Percentiles rank a stretch among this genome's conserved stretches.
Evolutionary conservation across 1,140 invertebrate genomes (phyloP).

Genomic region (Chlorops oryzae): DNA sequence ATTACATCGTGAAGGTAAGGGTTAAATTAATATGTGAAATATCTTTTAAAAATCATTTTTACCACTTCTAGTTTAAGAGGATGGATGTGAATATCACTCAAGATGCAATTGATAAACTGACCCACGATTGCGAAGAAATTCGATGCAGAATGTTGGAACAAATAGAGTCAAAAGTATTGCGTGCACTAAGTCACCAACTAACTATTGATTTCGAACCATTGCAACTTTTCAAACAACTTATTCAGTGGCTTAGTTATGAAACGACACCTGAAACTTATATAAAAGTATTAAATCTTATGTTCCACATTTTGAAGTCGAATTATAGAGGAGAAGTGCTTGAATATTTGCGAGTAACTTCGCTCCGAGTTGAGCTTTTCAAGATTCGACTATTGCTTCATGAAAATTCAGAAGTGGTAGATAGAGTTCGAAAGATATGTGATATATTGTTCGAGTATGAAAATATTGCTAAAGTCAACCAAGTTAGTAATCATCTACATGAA

Average conservation of each 20-base stretch:
- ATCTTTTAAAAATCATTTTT: too few relatives aligned
- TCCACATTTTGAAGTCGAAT: constrained; percentile 27
- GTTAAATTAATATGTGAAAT: too few relatives aligned
- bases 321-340: constrained; percentile 19
- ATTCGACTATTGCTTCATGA: not conserved
- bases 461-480: not conserved
- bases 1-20: too few relatives aligned
- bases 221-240: constrained; percentile 33
- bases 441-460: not conserved
- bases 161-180: constrained; percentile 26
- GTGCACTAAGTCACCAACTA: constrained; percentile 22
- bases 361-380: constrained; percentile 10
- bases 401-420: not conserved
- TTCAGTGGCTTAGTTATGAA: constrained; percentile 34
- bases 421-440: constrained; percentile 3
- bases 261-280: constrained; percentile 20
- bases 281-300: constrained; percentile 29
- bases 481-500: not conserved
- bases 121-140: constrained; percentile 32
- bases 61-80: too few relatives aligned
- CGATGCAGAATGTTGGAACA: constrained; percentile 36
- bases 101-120: too few relatives aligned
- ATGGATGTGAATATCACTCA: too few relatives aligned
- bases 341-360: constrained; percentile 24
- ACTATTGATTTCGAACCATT: constrained; percentile 26